A percentile compares a stretch with the other conserved stretches of the same genome.
Evolutionary conservation across 2,113 vertebrate species (phyloP).

Genomic region (Tiliqua scincoides): DNA sequence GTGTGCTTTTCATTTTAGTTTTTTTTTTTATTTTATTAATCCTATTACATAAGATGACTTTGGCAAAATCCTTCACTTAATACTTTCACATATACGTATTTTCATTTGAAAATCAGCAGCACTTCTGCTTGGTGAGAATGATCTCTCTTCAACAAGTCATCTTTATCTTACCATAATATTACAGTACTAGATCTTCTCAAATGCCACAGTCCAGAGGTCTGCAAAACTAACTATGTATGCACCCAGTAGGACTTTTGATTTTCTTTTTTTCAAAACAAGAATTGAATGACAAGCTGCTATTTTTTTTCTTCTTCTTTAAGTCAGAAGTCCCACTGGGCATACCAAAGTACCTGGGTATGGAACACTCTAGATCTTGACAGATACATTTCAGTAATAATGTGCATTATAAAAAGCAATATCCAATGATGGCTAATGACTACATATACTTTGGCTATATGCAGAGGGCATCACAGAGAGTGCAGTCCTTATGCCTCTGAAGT

Average conservation of each 20-base stretch:
- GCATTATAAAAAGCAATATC: not conserved
- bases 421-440: not conserved
- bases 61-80: not conserved
- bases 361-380: not conserved
- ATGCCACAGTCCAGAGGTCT: not conserved
- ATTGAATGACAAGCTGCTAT: not conserved
- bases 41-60: not conserved
- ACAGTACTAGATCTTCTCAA: conserved; percentile 1
- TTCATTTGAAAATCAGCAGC: not conserved
- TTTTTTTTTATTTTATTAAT: not conserved
- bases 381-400: not conserved
- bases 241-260: not conserved
- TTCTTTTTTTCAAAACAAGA: not conserved
- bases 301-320: too few relatives aligned
- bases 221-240: not conserved
- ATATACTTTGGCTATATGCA: too few relatives aligned
- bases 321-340: not conserved
- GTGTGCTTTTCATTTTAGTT: conserved; percentile 14
- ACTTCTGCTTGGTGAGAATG: not conserved
- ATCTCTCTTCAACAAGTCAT: conserved; percentile 15
- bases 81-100: not conserved
- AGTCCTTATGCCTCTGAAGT: not conserved
- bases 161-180: not conserved
- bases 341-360: not conserved
- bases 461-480: not conserved